phyloP scores from a whole-genome alignment of 2,888 invertebrate genomes.

The Pristionchus mayeri region DNA sequence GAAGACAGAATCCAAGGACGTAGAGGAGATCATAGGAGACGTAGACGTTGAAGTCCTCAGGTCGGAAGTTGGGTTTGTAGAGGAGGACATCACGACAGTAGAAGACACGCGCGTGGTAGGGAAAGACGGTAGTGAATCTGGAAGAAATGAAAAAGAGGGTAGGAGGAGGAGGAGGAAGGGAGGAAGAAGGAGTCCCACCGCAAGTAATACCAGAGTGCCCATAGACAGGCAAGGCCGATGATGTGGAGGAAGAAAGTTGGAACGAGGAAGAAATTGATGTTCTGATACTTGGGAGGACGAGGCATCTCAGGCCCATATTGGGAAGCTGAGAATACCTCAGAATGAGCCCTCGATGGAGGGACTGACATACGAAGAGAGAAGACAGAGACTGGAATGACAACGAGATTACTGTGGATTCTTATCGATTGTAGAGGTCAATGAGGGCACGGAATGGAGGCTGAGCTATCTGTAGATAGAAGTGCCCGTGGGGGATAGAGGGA shows the following conservation, averaged over 20 bases:
- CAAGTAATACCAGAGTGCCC: slow-evolving; percentile 78
- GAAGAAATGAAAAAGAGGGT: slow-evolving; percentile 45
- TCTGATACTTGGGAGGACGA: slow-evolving; percentile 54
- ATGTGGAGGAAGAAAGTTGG: slow-evolving; percentile 78
- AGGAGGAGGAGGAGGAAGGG: neutral
- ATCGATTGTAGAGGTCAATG: slow-evolving; percentile 15
- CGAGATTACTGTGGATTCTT: neutral
- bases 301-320: slow-evolving; percentile 73
- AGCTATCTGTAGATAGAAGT: slow-evolving; percentile 43
- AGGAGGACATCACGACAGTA: slow-evolving; percentile 74
- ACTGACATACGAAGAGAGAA: slow-evolving; percentile 66
- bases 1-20: slow-evolving; percentile 73
- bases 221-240: slow-evolving; percentile 77
- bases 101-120: slow-evolving; percentile 76
- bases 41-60: slow-evolving; percentile 75
- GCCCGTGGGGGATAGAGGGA: neutral
- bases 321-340: slow-evolving; percentile 75
- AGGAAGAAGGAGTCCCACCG: slow-evolving; percentile 71
- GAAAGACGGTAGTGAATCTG: slow-evolving; percentile 76
- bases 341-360: slow-evolving; percentile 74
- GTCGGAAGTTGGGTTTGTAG: slow-evolving; percentile 75
- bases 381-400: neutral
- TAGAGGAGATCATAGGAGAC: slow-evolving; percentile 75
- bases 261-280: slow-evolving; percentile 76
- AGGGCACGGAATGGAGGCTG: neutral